Evolutionary conservation across 2,797 vertebrate species (phyloP).

Genomic region (Enteromius unitaeniatus): DNA sequence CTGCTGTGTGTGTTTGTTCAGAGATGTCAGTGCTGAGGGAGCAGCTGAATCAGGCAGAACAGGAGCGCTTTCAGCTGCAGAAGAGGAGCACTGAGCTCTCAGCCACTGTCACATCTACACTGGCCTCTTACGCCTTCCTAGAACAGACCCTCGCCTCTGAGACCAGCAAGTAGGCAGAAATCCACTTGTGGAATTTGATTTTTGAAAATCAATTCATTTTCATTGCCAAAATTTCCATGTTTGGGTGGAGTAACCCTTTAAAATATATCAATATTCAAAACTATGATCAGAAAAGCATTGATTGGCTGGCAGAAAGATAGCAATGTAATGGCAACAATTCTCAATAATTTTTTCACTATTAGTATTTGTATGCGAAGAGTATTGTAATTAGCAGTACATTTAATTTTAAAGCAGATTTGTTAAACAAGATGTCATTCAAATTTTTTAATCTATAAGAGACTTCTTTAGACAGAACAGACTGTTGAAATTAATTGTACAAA

Average conservation of each 20-base stretch:
- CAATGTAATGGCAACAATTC: not conserved
- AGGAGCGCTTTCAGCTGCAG: slow-evolving; percentile 71
- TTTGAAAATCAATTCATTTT: not conserved
- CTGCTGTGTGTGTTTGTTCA: slow-evolving; percentile 53
- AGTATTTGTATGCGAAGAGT: not conserved
- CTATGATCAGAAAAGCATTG: not conserved
- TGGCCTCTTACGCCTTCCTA: slow-evolving; percentile 79
- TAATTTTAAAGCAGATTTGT: not conserved
- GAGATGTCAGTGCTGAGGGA: slow-evolving; percentile 79
- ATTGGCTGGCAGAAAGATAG: not conserved
- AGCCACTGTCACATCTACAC: slow-evolving; percentile 75
- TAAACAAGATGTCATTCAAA: not conserved
- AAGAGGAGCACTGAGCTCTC: slow-evolving; percentile 77
- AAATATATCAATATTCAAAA: not conserved
- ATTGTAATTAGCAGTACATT: not conserved
- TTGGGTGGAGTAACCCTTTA: no score
- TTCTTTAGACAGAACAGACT: no score
- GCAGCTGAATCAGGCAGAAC: slow-evolving; percentile 72
- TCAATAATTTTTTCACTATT: not conserved
- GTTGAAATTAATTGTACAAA: not conserved
- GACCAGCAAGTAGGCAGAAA: slow-evolving; percentile 71
- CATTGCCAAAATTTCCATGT: no score
- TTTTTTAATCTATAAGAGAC: not conserved
- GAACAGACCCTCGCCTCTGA: slow-evolving; percentile 76
- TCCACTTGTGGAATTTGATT: not conserved